Conservation (phyloP, 2,113 vertebrate species). For the Phalacrocorax aristotelis region DNA sequence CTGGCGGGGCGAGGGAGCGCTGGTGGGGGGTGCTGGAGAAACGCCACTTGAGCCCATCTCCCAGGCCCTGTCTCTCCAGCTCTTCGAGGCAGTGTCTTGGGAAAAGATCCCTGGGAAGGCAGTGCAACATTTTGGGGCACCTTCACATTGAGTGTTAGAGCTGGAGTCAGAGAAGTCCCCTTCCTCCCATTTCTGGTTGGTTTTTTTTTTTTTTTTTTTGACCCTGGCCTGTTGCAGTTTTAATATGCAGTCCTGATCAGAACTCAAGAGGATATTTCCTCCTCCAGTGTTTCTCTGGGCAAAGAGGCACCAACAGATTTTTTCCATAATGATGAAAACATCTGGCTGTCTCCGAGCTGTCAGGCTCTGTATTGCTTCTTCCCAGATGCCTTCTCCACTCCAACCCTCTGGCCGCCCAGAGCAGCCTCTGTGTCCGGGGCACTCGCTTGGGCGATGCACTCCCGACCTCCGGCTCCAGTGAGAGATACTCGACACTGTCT, state of each 20-base stretch:
- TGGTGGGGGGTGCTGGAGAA: neutral
- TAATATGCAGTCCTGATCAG: slow-evolving; percentile 18
- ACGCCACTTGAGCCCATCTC: fast-evolving
- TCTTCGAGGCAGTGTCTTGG: neutral
- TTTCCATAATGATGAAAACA: slow-evolving; percentile 52
- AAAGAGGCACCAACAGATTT: slow-evolving; percentile 57
- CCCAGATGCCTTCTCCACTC: neutral
- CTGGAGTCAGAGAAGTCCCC: neutral
- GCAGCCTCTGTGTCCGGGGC: neutral
- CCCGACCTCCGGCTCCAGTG: neutral
- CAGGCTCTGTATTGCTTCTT: slow-evolving; percentile 35
- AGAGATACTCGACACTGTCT: neutral
- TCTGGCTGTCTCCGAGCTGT: slow-evolving; percentile 29
- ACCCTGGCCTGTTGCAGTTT: neutral
- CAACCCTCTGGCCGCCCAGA: neutral
- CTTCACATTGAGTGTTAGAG: neutral
- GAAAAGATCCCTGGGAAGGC: neutral
- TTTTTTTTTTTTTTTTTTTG: neutral
- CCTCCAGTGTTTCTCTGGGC: slow-evolving; percentile 35
- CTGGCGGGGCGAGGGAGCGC: neutral
- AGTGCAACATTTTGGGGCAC: neutral
- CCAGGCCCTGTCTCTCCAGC: neutral
- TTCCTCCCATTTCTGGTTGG: neutral
- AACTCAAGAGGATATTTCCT: slow-evolving; percentile 54
- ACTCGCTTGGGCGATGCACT: neutral